Conservation (phyloP, 2,797 vertebrate species). For the Varecia variegata region DNA sequence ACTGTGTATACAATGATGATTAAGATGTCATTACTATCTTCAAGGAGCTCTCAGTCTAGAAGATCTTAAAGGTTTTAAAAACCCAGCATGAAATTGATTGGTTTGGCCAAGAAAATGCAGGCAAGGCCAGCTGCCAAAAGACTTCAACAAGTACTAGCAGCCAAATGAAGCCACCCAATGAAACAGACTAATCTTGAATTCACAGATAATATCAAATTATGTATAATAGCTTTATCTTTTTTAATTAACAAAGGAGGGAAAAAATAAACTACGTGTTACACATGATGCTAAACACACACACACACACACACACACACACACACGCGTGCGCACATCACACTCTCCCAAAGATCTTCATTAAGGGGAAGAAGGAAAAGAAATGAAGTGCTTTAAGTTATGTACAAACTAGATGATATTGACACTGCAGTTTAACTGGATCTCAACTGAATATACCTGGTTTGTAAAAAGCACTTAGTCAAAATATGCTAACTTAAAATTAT, state of each 20-base stretch:
- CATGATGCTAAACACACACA: not conserved
- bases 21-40: slow-evolving; percentile 54
- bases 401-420: not conserved
- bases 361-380: not conserved
- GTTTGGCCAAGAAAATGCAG: slow-evolving; percentile 53
- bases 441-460: not conserved
- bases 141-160: slow-evolving; percentile 21
- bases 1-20: slow-evolving; percentile 31
- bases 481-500: not conserved
- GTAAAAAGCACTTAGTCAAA: not conserved
- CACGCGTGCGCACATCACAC: too few relatives aligned
- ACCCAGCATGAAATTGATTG: slow-evolving; percentile 74
- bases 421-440: not conserved
- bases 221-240: not conserved
- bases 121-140: slow-evolving; percentile 55
- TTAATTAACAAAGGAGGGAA: not conserved
- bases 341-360: not conserved
- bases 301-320: too few relatives aligned
- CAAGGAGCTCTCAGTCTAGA: slow-evolving; percentile 34
- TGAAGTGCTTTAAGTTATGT: not conserved
- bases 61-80: slow-evolving; percentile 55
- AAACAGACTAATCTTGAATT: slow-evolving; percentile 22
- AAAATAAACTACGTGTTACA: not conserved
- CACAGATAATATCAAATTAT: not conserved
- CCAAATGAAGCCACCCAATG: not conserved